Evolutionary conservation across 1,140 invertebrate species (phyloP).

Genomic region (Zaprionus inermis): DNA sequence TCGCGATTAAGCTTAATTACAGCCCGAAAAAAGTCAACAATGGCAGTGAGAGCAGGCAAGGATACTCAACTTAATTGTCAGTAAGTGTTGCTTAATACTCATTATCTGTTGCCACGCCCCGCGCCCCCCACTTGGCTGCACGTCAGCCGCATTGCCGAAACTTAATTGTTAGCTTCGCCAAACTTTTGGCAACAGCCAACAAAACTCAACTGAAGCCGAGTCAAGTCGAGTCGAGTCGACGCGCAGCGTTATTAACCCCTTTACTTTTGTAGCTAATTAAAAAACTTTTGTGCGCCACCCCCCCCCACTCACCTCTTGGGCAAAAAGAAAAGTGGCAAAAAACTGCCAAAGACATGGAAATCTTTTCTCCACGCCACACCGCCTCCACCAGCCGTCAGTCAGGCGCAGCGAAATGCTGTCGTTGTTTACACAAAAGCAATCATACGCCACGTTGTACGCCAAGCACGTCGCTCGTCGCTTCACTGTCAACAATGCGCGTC

Average conservation of each 20-base stretch:
- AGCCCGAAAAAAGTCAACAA: slow-evolving; percentile 80
- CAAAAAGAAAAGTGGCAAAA: slow-evolving; percentile 48
- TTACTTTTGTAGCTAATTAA: slow-evolving; percentile 83
- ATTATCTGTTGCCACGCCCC: slow-evolving; percentile 64
- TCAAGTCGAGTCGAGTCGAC: slow-evolving; percentile 12
- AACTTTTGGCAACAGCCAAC: slow-evolving; percentile 69
- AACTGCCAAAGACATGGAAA: slow-evolving; percentile 58
- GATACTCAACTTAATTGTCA: slow-evolving; percentile 69
- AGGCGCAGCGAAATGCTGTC: slow-evolving; percentile 31
- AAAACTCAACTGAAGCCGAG: slow-evolving; percentile 29
- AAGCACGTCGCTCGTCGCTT: slow-evolving; percentile 58
- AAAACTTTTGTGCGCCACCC: slow-evolving; percentile 62
- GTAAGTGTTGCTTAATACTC: slow-evolving; percentile 80
- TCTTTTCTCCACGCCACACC: not conserved
- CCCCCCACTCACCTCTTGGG: slow-evolving; percentile 14
- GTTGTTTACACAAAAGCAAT: slow-evolving; percentile 83
- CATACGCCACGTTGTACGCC: slow-evolving; percentile 74
- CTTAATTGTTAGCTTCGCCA: slow-evolving; percentile 82
- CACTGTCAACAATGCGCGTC: slow-evolving; percentile 75
- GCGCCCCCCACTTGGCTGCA: slow-evolving; percentile 14
- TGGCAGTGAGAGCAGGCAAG: slow-evolving; percentile 19
- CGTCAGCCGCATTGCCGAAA: slow-evolving; percentile 72
- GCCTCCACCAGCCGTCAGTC: not conserved
- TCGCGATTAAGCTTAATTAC: slow-evolving; percentile 79
- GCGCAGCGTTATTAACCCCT: slow-evolving; percentile 76